These are phyloP conservation scores for Diabrotica virgifera DNA, from an alignment of 1,140 invertebrate genomes.

Conservation along the genomic window DNA sequence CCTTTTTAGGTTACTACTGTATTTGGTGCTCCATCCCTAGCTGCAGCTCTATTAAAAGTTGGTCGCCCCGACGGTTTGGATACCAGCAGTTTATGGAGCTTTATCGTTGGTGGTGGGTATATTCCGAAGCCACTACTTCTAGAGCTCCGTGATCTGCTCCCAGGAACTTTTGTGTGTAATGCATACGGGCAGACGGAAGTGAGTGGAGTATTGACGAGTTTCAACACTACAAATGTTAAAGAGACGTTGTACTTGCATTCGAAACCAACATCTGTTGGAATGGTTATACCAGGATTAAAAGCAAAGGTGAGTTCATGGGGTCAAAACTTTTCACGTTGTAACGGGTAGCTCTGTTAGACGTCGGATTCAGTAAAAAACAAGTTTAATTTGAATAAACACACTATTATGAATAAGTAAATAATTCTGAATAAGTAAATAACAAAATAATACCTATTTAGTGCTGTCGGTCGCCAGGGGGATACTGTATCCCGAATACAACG, in stretches of 20 bases:
- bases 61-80: slow-evolving; percentile 37
- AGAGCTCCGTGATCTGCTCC: slow-evolving; percentile 37
- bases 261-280: slow-evolving; percentile 36
- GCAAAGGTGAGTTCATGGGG: slow-evolving; percentile 30
- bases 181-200: slow-evolving; percentile 41
- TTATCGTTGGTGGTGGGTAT: slow-evolving; percentile 33
- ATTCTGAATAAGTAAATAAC: no score
- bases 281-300: slow-evolving; percentile 31
- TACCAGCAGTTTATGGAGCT: slow-evolving; percentile 31
- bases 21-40: slow-evolving; percentile 43
- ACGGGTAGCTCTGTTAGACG: no score
- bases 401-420: no score
- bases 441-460: no score
- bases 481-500: no score
- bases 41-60: slow-evolving; percentile 44
- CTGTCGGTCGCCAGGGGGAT: no score
- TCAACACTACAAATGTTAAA: slow-evolving; percentile 29
- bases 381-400: no score
- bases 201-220: slow-evolving; percentile 31
- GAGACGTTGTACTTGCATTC: slow-evolving; percentile 31
- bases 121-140: slow-evolving; percentile 28
- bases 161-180: slow-evolving; percentile 37
- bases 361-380: no score
- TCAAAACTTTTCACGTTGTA: no score
- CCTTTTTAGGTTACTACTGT: slow-evolving; percentile 43